Conservation (phyloP, 1,140 invertebrate genomes). For the Drosophila ohnishii region DNA sequence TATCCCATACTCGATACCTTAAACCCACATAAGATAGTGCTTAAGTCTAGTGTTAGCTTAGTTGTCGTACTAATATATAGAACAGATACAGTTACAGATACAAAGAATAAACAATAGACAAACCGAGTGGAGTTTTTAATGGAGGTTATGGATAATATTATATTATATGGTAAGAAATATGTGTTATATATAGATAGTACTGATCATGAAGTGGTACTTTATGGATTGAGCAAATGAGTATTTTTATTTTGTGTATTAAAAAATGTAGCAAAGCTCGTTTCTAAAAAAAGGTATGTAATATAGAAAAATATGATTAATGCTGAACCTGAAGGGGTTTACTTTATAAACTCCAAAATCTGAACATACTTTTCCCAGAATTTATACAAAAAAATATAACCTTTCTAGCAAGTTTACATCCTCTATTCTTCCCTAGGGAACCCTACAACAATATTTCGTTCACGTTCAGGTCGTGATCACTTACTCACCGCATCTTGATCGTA, state of each 20-base stretch:
- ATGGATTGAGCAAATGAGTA: conserved; percentile 20
- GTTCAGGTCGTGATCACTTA: conserved; percentile 59
- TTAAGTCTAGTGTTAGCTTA: conserved; percentile 68
- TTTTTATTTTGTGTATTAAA: neutral
- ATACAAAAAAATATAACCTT: neutral
- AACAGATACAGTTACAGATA: conserved; percentile 50
- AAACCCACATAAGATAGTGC: conserved; percentile 57
- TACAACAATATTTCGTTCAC: neutral
- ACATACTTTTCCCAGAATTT: neutral
- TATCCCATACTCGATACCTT: conserved; percentile 15
- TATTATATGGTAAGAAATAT: conserved; percentile 1
- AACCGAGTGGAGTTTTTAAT: conserved; percentile 18
- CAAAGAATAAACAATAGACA: conserved; percentile 58
- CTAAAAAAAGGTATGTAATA: neutral
- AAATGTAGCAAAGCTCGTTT: neutral
- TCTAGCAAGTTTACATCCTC: neutral
- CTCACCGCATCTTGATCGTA: conserved; percentile 88
- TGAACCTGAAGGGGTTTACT: neutral
- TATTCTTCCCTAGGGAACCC: neutral
- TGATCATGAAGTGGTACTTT: conserved; percentile 35
- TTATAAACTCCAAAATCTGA: neutral
- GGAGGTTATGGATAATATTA: neutral
- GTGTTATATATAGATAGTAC: conserved; percentile 13
- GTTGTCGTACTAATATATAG: conserved; percentile 40
- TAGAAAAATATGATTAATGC: neutral